These are phyloP conservation scores for Oryctolagus cuniculus DNA, from an alignment of 2,113 vertebrate species.

Conservation along the genomic window DNA sequence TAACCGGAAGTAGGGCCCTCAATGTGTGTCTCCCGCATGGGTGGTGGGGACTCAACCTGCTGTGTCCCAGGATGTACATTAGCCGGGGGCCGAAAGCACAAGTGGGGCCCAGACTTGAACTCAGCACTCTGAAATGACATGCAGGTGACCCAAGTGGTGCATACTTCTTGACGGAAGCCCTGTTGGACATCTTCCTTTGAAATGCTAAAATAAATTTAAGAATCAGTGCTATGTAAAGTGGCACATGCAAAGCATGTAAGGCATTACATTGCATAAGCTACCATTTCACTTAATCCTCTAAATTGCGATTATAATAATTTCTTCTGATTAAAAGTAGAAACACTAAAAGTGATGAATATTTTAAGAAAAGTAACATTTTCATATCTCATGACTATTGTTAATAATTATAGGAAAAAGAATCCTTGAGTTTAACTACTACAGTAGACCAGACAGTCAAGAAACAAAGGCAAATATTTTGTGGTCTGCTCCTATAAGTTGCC, in stretches of 20 bases:
- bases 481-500: not conserved
- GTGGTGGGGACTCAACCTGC: no score
- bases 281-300: constrained; percentile 7
- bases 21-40: no score
- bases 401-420: not conserved
- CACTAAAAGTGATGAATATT: not conserved
- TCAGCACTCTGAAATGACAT: no score
- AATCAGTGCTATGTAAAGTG: not conserved
- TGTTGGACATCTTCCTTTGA: not conserved
- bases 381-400: not conserved
- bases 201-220: not conserved
- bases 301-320: not conserved
- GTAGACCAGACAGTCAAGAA: not conserved
- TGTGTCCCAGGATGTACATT: no score
- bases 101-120: no score
- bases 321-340: not conserved
- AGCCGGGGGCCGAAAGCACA: no score
- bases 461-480: not conserved
- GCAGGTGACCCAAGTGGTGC: no score
- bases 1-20: no score
- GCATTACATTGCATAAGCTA: not conserved
- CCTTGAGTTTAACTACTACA: not conserved
- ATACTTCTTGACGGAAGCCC: no score
- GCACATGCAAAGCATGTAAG: not conserved
- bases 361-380: not conserved